Percentiles rank a stretch among this genome's conserved stretches.
phyloP scores from a whole-genome alignment of 1,140 invertebrate genomes.

The Heliconius hewitsoni region DNA sequence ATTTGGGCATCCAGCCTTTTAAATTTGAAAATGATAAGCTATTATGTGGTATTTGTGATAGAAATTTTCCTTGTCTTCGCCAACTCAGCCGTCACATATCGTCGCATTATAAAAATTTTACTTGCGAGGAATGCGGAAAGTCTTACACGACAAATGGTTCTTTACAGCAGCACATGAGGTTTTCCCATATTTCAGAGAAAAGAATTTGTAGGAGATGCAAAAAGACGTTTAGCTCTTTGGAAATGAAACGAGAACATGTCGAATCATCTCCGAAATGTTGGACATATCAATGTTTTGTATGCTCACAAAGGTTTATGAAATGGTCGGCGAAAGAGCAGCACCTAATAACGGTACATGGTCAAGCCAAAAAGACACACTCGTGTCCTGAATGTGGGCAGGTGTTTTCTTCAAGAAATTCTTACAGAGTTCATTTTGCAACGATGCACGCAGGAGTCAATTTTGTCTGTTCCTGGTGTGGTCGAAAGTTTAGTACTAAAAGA shows the following conservation, averaged over 20 bases:
- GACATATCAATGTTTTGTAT: conserved; percentile 47
- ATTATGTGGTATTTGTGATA: conserved; percentile 50
- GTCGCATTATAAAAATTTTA: conserved; percentile 53
- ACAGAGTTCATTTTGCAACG: conserved; percentile 45
- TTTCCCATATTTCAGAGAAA: conserved; percentile 41
- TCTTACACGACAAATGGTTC: conserved; percentile 47
- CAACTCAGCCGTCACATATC: conserved; percentile 56
- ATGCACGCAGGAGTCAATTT: conserved; percentile 42
- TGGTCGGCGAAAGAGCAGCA: conserved; percentile 48
- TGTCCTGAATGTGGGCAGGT: conserved; percentile 48
- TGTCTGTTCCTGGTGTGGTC: conserved; percentile 45
- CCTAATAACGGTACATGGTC: conserved; percentile 45
- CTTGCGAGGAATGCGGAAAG: conserved; percentile 60
- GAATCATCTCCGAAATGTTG: conserved; percentile 46
- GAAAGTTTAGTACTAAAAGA: conserved; percentile 42
- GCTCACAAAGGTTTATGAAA: conserved; percentile 47
- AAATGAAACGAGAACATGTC: conserved; percentile 49
- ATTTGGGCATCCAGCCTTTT: conserved; percentile 53
- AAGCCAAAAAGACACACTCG: conserved; percentile 34
- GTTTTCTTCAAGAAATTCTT: conserved; percentile 42
- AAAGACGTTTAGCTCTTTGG: conserved; percentile 46
- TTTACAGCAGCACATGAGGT: conserved; percentile 45
- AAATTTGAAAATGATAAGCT: conserved; percentile 49
- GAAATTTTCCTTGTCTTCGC: conserved; percentile 51
- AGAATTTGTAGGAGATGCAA: conserved; percentile 55